These are phyloP conservation scores for Hypsopygia costalis DNA, from an alignment of 2,888 invertebrate genomes.

Conservation along the genomic window DNA sequence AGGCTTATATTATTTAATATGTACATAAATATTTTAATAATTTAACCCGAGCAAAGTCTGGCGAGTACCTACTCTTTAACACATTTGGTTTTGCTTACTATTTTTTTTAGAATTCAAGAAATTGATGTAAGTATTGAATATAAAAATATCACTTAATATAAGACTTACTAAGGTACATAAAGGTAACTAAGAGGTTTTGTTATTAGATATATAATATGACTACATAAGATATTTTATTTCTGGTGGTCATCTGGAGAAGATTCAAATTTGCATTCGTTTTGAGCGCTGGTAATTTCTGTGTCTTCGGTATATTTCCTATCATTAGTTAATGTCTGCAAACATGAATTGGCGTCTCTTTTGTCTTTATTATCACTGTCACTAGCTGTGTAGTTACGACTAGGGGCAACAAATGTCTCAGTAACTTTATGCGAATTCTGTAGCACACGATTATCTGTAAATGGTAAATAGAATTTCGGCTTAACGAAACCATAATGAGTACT, in stretches of 20 bases:
- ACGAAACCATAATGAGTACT: slow-evolving; percentile 33
- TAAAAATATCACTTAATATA: too few species aligned
- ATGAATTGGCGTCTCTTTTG: not conserved
- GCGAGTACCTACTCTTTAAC: too few species aligned
- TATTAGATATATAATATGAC: too few species aligned
- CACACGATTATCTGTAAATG: slow-evolving; percentile 30
- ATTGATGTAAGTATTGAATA: too few species aligned
- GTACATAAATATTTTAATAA: too few species aligned
- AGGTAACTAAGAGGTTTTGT: too few species aligned
- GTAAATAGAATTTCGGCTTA: slow-evolving; percentile 39
- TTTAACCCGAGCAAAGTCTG: too few species aligned
- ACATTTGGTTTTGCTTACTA: too few species aligned
- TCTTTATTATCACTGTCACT: slow-evolving; percentile 1
- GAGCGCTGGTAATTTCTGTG: not conserved
- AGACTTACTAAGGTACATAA: too few species aligned
- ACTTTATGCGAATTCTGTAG: slow-evolving; percentile 18
- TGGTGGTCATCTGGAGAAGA: slow-evolving; percentile 13
- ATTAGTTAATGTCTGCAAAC: not conserved
- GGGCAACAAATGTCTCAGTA: slow-evolving; percentile 17
- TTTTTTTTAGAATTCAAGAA: too few species aligned
- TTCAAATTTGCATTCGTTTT: slow-evolving; percentile 4
- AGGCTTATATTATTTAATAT: too few species aligned
- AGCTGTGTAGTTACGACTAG: slow-evolving; percentile 15
- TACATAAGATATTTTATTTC: slow-evolving; percentile 8
- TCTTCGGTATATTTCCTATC: not conserved